Conservation (phyloP, 1,140 invertebrate species). For the Tachypleus tridentatus region DNA sequence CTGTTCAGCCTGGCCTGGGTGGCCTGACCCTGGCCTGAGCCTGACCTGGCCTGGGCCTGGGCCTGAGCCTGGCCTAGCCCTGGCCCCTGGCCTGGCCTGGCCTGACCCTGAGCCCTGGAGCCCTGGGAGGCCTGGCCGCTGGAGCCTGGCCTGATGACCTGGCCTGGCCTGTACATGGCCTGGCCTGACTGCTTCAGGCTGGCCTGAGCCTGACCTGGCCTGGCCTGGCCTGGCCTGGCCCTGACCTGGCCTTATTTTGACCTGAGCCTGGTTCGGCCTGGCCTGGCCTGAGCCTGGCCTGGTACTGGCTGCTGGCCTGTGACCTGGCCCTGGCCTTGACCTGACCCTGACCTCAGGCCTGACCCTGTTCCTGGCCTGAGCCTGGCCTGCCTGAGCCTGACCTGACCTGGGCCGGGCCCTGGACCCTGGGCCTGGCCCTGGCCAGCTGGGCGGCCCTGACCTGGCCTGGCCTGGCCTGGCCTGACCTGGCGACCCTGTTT, state of each 20-base stretch:
- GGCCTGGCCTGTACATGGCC: too few species aligned
- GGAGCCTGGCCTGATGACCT: slow-evolving; percentile 24
- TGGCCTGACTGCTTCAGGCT: slow-evolving; percentile 24
- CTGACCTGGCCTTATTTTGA: slow-evolving; percentile 22
- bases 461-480: slow-evolving; percentile 25
- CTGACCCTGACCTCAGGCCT: too few species aligned
- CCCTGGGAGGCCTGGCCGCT: slow-evolving; percentile 23
- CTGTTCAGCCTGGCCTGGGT: slow-evolving; percentile 25
- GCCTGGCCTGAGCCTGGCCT: slow-evolving; percentile 20
- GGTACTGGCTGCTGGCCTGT: slow-evolving; percentile 22
- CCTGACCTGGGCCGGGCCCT: slow-evolving; percentile 20
- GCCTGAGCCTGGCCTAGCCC: too few species aligned
- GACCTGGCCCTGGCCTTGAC: too few species aligned
- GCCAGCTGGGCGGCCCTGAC: too few species aligned
- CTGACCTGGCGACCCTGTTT: slow-evolving; percentile 17
- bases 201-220: slow-evolving; percentile 24
- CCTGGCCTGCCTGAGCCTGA: too few species aligned
- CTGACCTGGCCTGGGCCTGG: slow-evolving; percentile 22
- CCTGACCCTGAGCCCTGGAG: slow-evolving; percentile 19
- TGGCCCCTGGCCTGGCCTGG: too few species aligned
- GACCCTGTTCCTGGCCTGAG: slow-evolving; percentile 25
- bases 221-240: too few species aligned
- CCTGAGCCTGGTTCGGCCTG: slow-evolving; percentile 23
- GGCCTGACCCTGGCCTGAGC: slow-evolving; percentile 21
- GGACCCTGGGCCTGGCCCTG: too few species aligned